These are phyloP conservation scores for Tupaia chinensis DNA, from an alignment of 2,113 vertebrate genomes.

Conservation along the genomic window DNA sequence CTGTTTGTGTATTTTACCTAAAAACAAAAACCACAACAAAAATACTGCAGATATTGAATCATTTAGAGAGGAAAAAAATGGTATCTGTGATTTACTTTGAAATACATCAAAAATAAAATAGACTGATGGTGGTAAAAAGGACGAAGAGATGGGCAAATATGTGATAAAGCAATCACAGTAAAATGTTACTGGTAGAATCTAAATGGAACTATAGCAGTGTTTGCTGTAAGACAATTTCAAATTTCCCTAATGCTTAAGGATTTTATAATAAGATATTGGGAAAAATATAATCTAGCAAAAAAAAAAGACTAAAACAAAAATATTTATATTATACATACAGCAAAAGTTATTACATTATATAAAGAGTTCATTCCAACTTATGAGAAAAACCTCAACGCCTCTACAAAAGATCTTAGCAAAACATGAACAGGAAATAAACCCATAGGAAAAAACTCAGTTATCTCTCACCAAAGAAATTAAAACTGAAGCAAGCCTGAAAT, in stretches of 20 bases:
- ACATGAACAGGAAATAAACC: neutral
- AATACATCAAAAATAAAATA: constrained; percentile 9
- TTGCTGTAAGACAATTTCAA: constrained; percentile 37
- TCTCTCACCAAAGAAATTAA: constrained; percentile 26
- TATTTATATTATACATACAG: neutral
- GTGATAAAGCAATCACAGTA: neutral
- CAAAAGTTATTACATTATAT: constrained; percentile 25
- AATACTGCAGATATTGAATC: neutral
- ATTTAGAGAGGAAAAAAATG: neutral
- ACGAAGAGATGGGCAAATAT: neutral
- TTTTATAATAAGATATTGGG: constrained; percentile 32
- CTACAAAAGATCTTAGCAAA: constrained; percentile 33
- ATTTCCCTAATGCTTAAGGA: neutral
- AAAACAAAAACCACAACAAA: neutral
- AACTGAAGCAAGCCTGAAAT: constrained; percentile 30
- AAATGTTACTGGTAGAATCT: neutral
- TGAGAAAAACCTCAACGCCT: neutral
- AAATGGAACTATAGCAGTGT: neutral
- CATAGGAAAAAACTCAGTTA: constrained; percentile 36
- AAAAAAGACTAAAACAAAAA: neutral
- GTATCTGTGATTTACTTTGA: constrained; percentile 28
- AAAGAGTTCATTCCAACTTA: constrained; percentile 31
- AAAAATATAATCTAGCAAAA: constrained; percentile 30
- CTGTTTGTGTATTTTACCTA: neutral
- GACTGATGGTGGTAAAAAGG: neutral